Conservation (phyloP, 1,140 invertebrate genomes). For the Lutraria rhynchaena region DNA sequence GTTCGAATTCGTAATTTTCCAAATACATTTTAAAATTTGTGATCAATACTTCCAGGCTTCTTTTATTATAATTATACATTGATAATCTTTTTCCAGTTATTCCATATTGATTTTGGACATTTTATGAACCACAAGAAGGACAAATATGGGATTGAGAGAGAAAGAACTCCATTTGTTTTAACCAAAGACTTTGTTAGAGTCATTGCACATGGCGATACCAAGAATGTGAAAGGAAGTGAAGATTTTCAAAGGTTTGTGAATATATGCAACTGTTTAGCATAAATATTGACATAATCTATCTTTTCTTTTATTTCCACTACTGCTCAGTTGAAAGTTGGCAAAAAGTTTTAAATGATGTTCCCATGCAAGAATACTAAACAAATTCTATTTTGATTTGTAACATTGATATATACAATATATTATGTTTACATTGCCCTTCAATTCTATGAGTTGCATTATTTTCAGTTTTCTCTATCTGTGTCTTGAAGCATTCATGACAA, state of each 20-base stretch:
- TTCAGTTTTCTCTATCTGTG: slow-evolving; percentile 47
- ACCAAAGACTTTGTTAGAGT: slow-evolving; percentile 46
- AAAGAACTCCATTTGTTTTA: slow-evolving; percentile 50
- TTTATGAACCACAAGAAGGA: slow-evolving; percentile 49
- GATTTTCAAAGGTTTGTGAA: slow-evolving; percentile 11
- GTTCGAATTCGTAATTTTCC: no score
- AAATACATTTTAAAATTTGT: no score
- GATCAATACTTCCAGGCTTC: no score
- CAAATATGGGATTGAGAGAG: slow-evolving; percentile 42
- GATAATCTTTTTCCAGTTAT: slow-evolving; percentile 31
- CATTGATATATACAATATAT: neutral
- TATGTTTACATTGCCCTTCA: neutral
- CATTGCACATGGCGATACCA: slow-evolving; percentile 15
- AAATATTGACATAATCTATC: no score
- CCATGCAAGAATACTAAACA: neutral
- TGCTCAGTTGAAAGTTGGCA: neutral
- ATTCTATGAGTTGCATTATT: neutral
- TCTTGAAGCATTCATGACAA: slow-evolving; percentile 43
- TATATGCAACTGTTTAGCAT: no score
- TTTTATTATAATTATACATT: no score
- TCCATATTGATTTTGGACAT: slow-evolving; percentile 59
- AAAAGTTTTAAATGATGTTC: neutral
- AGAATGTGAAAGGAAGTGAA: neutral
- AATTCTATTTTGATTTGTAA: no score
- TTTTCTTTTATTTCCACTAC: no score